A percentile compares a stretch with the other conserved stretches of the same genome.
Conservation (phyloP, 2,888 invertebrate genomes). For the Papilio protenor region DNA sequence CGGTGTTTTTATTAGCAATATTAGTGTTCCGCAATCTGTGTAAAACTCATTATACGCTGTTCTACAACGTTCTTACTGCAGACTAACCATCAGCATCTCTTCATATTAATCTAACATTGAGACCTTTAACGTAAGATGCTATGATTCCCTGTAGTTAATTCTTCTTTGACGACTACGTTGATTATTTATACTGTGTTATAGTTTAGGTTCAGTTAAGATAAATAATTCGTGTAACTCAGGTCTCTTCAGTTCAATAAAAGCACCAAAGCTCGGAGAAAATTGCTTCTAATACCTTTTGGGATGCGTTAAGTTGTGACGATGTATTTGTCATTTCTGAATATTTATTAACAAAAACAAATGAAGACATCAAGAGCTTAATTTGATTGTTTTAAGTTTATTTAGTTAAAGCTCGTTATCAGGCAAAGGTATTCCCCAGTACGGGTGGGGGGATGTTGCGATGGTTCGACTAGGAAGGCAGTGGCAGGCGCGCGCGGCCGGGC, state of each 20-base stretch:
- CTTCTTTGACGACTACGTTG: too few species aligned
- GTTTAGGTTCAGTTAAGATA: not conserved
- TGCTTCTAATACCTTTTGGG: not conserved
- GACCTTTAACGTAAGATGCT: not conserved
- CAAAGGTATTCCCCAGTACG: slow-evolving; percentile 53
- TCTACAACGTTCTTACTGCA: not conserved
- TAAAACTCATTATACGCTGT: not conserved
- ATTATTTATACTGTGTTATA: too few species aligned
- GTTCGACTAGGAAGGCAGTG: slow-evolving; percentile 63
- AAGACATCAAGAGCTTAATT: not conserved
- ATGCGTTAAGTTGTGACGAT: not conserved
- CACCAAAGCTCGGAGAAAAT: not conserved
- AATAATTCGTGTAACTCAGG: not conserved
- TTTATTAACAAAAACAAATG: not conserved
- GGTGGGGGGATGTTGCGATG: slow-evolving; percentile 61
- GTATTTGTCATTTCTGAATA: not conserved
- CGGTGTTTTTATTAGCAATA: slow-evolving; percentile 36
- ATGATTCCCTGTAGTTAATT: too few species aligned
- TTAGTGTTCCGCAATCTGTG: not conserved
- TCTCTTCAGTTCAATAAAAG: not conserved
- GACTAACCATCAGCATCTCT: not conserved
- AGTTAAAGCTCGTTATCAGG: slow-evolving; percentile 18
- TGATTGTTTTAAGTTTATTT: slow-evolving; percentile 19
- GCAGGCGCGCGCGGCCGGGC: slow-evolving; percentile 65
- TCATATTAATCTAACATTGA: not conserved